Percentiles rank a stretch among this genome's conserved stretches.
Evolutionary conservation across 2,888 invertebrate genomes (phyloP).

Genomic region (Candidula unifasciata): DNA sequence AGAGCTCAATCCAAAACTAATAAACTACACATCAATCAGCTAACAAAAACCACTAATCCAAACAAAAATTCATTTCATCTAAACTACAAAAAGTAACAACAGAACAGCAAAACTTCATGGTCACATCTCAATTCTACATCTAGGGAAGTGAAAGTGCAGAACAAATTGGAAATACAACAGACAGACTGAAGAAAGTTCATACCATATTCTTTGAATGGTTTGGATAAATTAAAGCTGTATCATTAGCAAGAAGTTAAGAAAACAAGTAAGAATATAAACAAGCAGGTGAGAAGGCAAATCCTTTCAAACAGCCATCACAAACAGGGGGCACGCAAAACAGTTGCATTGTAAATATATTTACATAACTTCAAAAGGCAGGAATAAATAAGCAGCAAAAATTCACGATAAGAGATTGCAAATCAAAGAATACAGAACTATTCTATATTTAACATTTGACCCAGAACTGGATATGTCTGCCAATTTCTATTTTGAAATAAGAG

Average conservation of each 20-base stretch:
- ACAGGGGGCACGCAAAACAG: too few species aligned
- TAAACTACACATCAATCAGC: neutral
- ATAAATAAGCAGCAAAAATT: too few species aligned
- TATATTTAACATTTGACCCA: too few species aligned
- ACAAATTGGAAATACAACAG: neutral
- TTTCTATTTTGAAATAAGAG: too few species aligned
- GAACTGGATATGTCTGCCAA: too few species aligned
- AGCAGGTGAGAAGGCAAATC: neutral
- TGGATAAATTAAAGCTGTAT: neutral
- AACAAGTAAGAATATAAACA: neutral
- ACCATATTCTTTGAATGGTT: conserved; percentile 47
- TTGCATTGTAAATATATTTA: too few species aligned
- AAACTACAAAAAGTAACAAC: neutral
- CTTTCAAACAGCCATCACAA: too few species aligned
- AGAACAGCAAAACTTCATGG: neutral
- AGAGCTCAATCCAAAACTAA: neutral
- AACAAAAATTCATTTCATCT: neutral
- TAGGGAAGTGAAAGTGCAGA: neutral
- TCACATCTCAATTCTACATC: neutral
- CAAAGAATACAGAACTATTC: too few species aligned
- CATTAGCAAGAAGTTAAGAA: neutral
- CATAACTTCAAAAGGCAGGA: too few species aligned
- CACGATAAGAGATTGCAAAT: too few species aligned
- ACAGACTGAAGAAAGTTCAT: conserved; percentile 22
- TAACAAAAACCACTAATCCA: conserved; percentile 2